Conservation (phyloP, 2,797 vertebrate species). For the Ciconia nigra region DNA sequence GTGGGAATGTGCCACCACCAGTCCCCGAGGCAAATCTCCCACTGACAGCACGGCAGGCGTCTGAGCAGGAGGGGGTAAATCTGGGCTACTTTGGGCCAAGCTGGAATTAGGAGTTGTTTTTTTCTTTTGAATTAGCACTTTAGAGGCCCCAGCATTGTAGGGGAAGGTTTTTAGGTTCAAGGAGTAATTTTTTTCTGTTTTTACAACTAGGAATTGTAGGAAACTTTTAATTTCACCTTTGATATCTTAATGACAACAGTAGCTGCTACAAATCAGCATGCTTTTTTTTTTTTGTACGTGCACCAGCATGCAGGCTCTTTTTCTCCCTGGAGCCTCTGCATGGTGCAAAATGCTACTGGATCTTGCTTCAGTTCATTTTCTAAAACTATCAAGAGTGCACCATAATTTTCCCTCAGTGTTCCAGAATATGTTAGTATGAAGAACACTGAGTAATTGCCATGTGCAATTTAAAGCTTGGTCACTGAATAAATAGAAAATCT, state of each 20-base stretch:
- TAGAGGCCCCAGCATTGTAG: not conserved
- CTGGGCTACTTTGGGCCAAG: not conserved
- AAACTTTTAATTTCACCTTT: not conserved
- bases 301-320: not conserved
- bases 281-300: accelerated
- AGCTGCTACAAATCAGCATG: not conserved
- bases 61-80: not conserved
- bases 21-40: not conserved
- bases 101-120: not conserved
- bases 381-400: accelerated
- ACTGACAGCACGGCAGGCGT: not conserved
- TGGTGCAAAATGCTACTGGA: not conserved
- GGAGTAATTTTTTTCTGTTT: not conserved
- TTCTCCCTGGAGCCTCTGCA: not conserved
- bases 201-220: not conserved
- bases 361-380: not conserved
- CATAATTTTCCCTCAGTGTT: not conserved
- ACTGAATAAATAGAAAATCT: not conserved
- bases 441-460: not conserved
- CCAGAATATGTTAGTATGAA: accelerated
- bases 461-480: not conserved
- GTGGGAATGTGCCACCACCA: accelerated
- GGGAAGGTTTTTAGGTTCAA: not conserved
- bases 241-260: not conserved
- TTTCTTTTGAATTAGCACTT: not conserved